phyloP scores from a whole-genome alignment of 2,888 invertebrate genomes.

The Anoncus sp. region DNA sequence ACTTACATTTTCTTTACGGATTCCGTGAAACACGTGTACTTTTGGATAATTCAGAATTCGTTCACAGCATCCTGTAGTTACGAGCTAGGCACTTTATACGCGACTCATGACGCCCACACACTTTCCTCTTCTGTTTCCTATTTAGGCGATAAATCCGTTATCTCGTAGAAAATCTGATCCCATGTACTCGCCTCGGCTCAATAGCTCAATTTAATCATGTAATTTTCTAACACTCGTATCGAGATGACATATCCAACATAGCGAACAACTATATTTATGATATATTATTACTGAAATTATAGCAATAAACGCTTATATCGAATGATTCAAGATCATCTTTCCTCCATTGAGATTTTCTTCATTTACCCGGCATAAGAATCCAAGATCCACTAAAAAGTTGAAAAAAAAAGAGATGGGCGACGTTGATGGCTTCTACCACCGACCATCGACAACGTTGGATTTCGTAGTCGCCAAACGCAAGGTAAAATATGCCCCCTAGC shows the following conservation, averaged over 20 bases:
- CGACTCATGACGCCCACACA: slow-evolving; percentile 50
- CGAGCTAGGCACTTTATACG: background rate
- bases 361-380: slow-evolving; percentile 41
- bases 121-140: slow-evolving; percentile 45
- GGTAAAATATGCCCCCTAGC: too few species aligned
- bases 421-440: too few species aligned
- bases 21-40: too few species aligned
- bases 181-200: slow-evolving; percentile 20
- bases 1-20: too few species aligned
- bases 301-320: background rate
- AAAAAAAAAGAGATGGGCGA: too few species aligned
- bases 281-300: background rate
- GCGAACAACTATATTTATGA: background rate
- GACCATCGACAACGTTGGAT: too few species aligned
- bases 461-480: too few species aligned
- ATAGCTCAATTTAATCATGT: background rate
- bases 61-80: background rate
- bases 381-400: too few species aligned
- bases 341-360: slow-evolving; percentile 4
- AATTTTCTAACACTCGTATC: background rate
- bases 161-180: slow-evolving; percentile 28
- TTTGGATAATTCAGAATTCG: background rate
- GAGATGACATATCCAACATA: background rate
- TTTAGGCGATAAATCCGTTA: slow-evolving; percentile 49
- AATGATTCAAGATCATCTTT: background rate